These are phyloP conservation scores for Zygaena filipendulae DNA, from an alignment of 2,888 invertebrate genomes.

Conservation along the genomic window DNA sequence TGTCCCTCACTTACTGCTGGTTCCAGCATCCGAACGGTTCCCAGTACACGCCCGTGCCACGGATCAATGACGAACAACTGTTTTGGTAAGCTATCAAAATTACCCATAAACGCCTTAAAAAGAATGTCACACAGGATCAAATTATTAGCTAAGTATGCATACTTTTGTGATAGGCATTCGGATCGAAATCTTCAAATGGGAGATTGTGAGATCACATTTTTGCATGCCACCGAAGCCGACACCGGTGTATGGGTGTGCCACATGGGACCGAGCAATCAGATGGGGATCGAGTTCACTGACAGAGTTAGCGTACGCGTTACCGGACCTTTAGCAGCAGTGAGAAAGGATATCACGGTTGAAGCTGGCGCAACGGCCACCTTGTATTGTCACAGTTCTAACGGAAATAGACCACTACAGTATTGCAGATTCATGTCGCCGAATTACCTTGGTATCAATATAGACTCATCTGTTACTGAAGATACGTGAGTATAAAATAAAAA, in stretches of 20 bases:
- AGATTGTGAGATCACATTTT: conserved; percentile 53
- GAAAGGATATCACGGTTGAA: conserved; percentile 22
- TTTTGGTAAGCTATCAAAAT: conserved; percentile 48
- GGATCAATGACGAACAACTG: conserved; percentile 22
- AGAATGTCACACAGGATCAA: not conserved
- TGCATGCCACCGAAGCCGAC: conserved; percentile 30
- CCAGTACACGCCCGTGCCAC: conserved; percentile 38
- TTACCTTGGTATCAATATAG: conserved; percentile 43
- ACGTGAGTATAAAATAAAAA: conserved; percentile 44
- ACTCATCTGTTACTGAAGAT: conserved; percentile 36
- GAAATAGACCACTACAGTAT: conserved; percentile 45
- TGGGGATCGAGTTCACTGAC: conserved; percentile 43
- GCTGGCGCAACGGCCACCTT: conserved; percentile 31
- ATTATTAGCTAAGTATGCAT: too few relatives aligned
- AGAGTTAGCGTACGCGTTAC: conserved; percentile 43
- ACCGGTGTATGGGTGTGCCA: conserved; percentile 57
- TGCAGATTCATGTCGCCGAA: conserved; percentile 54
- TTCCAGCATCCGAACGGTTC: conserved; percentile 52
- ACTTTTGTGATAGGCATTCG: conserved; percentile 56
- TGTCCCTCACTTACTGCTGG: conserved; percentile 53
- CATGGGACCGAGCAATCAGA: conserved; percentile 41
- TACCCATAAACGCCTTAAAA: too few relatives aligned
- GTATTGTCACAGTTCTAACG: conserved; percentile 50
- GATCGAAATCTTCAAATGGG: conserved; percentile 48
- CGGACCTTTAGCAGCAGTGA: conserved; percentile 45